A percentile compares a stretch with the other conserved stretches of the same genome.
Evolutionary conservation across 1,140 invertebrate species (phyloP).

Genomic region (Chironomus tepperi): DNA sequence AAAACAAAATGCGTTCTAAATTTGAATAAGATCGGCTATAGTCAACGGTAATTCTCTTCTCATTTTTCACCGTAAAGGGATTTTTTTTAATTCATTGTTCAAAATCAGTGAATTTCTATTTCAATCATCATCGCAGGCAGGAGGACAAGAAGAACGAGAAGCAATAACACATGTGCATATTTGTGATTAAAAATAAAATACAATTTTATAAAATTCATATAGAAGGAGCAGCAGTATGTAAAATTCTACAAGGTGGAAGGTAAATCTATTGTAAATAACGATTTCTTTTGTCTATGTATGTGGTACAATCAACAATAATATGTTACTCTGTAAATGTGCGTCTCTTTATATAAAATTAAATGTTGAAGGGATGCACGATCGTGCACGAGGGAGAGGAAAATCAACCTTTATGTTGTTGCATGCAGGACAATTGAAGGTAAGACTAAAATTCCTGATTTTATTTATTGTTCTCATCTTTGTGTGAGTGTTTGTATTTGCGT

Average conservation of each 20-base stretch:
- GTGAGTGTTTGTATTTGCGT: not conserved
- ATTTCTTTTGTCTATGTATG: not conserved
- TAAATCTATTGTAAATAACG: slow-evolving; percentile 23
- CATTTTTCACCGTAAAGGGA: slow-evolving; percentile 5
- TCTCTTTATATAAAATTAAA: not conserved
- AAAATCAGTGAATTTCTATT: not conserved
- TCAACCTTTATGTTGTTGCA: slow-evolving; percentile 4
- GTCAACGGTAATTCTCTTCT: too few species aligned
- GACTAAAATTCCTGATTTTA: not conserved
- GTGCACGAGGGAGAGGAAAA: slow-evolving; percentile 11
- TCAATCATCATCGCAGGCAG: not conserved
- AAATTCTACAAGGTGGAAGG: slow-evolving; percentile 9
- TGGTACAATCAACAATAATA: not conserved
- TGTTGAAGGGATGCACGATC: not conserved
- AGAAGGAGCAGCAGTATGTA: too few species aligned
- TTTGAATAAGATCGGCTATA: too few species aligned
- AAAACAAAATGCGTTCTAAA: too few species aligned
- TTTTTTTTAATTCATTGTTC: slow-evolving; percentile 16
- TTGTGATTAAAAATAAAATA: slow-evolving; percentile 23
- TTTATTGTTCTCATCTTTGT: not conserved
- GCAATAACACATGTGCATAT: not conserved
- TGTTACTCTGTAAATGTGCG: not conserved
- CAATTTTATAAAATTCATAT: not conserved
- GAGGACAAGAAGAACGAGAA: not conserved
- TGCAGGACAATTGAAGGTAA: slow-evolving; percentile 19